These are phyloP conservation scores for Heliconius congener DNA, from an alignment of 1,140 invertebrate genomes.

Conservation along the genomic window DNA sequence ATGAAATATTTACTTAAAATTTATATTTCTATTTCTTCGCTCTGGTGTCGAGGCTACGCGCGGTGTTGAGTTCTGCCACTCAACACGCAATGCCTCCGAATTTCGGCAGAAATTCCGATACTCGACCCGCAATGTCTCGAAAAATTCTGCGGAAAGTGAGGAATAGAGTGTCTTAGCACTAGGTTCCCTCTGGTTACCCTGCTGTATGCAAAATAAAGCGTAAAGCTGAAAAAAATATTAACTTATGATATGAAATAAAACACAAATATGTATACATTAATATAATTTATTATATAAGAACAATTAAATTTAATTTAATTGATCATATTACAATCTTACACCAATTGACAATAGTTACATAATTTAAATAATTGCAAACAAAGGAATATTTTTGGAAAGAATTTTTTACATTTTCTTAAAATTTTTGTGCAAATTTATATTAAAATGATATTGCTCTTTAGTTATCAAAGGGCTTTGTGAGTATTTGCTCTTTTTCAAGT, in stretches of 20 bases:
- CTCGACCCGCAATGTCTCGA: no score
- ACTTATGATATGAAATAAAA: neutral
- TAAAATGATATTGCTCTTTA: neutral
- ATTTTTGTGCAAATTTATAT: neutral
- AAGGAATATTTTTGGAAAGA: neutral
- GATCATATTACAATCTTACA: constrained; percentile 15
- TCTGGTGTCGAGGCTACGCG: no score
- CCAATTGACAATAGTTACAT: constrained; percentile 16
- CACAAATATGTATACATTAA: neutral
- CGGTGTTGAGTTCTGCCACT: no score
- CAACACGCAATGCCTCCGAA: no score
- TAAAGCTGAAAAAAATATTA: neutral
- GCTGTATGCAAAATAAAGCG: no score
- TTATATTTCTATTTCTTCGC: no score
- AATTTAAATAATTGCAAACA: neutral
- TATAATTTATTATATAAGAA: constrained; percentile 25
- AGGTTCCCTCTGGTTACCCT: no score
- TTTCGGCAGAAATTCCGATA: no score
- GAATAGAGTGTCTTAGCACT: no score
- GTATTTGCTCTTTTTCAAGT: neutral
- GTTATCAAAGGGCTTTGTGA: neutral
- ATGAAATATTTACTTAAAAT: no score
- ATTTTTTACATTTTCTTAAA: neutral
- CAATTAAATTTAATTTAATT: constrained; percentile 20
- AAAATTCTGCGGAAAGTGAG: no score